phyloP scores from a whole-genome alignment of 2,888 invertebrate species.

The Lepidocyrtinus sp. region DNA sequence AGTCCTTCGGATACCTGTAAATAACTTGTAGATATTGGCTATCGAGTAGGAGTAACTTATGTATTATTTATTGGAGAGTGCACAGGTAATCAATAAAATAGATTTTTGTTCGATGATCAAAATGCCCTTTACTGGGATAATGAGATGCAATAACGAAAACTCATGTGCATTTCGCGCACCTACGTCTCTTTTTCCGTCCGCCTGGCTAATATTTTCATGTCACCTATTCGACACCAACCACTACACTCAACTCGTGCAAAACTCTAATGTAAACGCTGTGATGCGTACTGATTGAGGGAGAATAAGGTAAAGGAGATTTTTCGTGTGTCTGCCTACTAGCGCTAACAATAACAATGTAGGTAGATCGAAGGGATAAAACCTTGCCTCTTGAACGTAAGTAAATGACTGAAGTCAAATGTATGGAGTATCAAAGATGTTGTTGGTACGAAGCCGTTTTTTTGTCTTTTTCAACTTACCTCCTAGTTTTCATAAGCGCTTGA shows the following conservation, averaged over 20 bases:
- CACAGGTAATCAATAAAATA: not conserved
- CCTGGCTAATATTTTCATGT: not conserved
- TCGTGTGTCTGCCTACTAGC: not conserved
- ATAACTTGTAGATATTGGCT: no score
- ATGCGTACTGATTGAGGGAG: no score
- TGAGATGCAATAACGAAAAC: conserved; percentile 46
- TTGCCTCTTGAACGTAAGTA: conserved; percentile 60
- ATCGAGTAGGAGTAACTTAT: no score
- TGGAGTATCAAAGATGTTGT: conserved; percentile 58
- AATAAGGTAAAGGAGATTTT: no score
- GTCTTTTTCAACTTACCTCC: conserved; percentile 50
- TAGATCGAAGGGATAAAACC: conserved; percentile 45
- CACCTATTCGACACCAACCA: not conserved
- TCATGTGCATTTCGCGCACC: conserved; percentile 61
- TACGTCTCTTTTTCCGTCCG: conserved; percentile 23
- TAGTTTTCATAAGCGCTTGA: conserved; percentile 13
- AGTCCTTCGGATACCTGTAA: no score
- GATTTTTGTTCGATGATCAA: not conserved
- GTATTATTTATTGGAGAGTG: not conserved
- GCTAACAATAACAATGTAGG: conserved; percentile 55
- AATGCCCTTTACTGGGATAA: conserved; percentile 24
- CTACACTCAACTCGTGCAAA: not conserved
- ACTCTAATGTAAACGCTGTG: not conserved
- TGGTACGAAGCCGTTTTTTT: conserved; percentile 51
- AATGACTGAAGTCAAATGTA: conserved; percentile 63